phyloP scores from a whole-genome alignment of 2,888 invertebrate genomes.

The Leucophora obtusa region DNA sequence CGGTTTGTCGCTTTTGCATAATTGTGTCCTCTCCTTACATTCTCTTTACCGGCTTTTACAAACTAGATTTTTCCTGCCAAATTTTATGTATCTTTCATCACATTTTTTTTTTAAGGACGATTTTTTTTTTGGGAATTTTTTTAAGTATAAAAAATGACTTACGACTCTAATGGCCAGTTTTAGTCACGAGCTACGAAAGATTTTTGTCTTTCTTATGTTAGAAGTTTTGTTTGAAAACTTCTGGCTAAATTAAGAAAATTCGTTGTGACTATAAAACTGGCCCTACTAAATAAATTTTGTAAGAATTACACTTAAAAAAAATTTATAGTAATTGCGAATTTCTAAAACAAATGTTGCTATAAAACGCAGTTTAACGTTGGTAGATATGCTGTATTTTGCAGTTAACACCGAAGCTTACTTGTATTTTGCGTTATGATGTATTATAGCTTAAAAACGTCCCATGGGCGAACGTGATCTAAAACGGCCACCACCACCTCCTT shows the following conservation, averaged over 20 bases:
- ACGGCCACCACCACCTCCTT: conserved; percentile 76
- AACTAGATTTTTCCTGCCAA: conserved; percentile 22
- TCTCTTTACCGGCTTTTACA: conserved; percentile 20
- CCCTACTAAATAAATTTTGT: conserved; percentile 50
- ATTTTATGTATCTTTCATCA: conserved; percentile 20
- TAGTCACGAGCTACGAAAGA: no score
- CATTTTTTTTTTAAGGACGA: conserved; percentile 21
- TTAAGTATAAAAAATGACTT: conserved; percentile 58
- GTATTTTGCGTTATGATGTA: conserved; percentile 10
- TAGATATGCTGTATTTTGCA: conserved; percentile 21
- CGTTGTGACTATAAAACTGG: no score
- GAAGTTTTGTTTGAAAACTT: no score
- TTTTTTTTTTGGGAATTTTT: conserved; percentile 24
- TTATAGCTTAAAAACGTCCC: conserved; percentile 67
- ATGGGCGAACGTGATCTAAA: conserved; percentile 77
- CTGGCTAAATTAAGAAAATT: no score
- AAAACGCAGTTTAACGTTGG: conserved; percentile 59
- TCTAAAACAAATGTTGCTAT: conserved; percentile 52
- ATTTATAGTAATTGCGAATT: conserved; percentile 45
- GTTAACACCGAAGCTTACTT: conserved; percentile 61
- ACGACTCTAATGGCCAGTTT: conserved; percentile 60
- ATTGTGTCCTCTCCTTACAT: conserved; percentile 13
- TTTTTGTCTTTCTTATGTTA: no score
- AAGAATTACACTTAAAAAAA: conserved; percentile 42
- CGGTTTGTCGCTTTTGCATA: conserved; percentile 18